Conservation (phyloP, 2,888 invertebrate species). For the Neria commutata region DNA sequence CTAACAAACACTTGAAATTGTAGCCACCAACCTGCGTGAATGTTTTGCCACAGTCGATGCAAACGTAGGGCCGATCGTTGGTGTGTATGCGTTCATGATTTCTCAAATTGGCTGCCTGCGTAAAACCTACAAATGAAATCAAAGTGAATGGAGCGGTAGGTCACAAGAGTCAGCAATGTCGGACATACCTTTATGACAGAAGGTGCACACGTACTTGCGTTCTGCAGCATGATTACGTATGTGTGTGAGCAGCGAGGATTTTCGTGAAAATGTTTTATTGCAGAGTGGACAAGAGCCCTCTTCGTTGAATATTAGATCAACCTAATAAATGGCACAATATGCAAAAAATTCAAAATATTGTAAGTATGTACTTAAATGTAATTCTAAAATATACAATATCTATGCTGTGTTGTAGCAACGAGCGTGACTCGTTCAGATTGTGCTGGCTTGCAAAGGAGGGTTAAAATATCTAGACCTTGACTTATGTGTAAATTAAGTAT, state of each 20-base stretch:
- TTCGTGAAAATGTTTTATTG: slow-evolving; percentile 62
- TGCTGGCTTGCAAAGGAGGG: too few species aligned
- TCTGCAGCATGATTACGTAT: slow-evolving; percentile 63
- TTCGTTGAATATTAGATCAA: slow-evolving; percentile 61
- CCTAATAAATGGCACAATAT: slow-evolving; percentile 39
- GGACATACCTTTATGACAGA: slow-evolving; percentile 60
- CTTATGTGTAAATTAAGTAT: too few species aligned
- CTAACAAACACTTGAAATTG: too few species aligned
- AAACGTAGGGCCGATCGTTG: slow-evolving; percentile 62
- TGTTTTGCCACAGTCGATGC: slow-evolving; percentile 62
- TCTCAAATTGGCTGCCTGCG: slow-evolving; percentile 62
- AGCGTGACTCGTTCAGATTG: too few species aligned
- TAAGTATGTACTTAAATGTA: background rate
- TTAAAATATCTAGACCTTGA: too few species aligned
- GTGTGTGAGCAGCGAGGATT: slow-evolving; percentile 61
- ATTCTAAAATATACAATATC: background rate
- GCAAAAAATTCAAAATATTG: too few species aligned
- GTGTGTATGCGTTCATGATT: slow-evolving; percentile 63
- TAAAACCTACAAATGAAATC: slow-evolving; percentile 49
- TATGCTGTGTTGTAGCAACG: too few species aligned
- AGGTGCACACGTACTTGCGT: slow-evolving; percentile 61
- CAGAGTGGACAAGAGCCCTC: slow-evolving; percentile 62
- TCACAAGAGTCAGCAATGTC: background rate
- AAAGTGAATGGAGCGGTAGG: background rate
- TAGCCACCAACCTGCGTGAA: slow-evolving; percentile 57